phyloP scores from a whole-genome alignment of 2,113 vertebrate species.

The Noturus placidus region DNA sequence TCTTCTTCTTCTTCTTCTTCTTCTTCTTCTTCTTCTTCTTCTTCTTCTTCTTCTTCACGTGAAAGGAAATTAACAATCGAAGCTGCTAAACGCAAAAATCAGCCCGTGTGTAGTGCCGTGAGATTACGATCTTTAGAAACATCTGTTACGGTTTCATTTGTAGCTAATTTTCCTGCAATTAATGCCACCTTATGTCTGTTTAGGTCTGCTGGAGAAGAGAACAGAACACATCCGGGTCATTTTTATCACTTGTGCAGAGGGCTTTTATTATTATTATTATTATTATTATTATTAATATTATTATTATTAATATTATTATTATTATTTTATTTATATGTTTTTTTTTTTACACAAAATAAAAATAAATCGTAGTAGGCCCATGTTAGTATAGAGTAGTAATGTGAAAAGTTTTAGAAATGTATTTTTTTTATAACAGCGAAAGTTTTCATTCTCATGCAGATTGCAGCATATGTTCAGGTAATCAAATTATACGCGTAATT shows the following conservation, averaged over 20 bases:
- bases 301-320: no score
- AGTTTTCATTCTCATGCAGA: neutral
- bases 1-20: no score
- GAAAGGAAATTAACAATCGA: neutral
- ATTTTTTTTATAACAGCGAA: neutral
- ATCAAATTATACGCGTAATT: conserved; percentile 37
- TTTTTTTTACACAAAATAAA: neutral
- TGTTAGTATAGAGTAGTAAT: neutral
- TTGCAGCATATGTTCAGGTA: conserved; percentile 17
- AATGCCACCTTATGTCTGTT: conserved; percentile 46
- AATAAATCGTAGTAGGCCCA: neutral
- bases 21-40: neutral
- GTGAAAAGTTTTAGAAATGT: neutral
- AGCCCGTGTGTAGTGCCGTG: conserved; percentile 34
- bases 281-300: neutral
- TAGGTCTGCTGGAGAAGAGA: neutral
- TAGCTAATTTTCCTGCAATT: conserved; percentile 45
- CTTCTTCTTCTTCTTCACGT: no score
- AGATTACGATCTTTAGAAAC: conserved; percentile 52
- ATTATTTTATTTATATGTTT: no score
- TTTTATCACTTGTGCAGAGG: neutral
- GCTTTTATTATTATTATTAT: neutral
- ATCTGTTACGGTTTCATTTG: conserved; percentile 58
- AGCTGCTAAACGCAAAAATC: conserved; percentile 25
- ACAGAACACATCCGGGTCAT: neutral